Percentiles rank a stretch among this genome's conserved stretches.
Conservation (phyloP, 2,113 vertebrate genomes). For the Psittacula cyanocephala region DNA sequence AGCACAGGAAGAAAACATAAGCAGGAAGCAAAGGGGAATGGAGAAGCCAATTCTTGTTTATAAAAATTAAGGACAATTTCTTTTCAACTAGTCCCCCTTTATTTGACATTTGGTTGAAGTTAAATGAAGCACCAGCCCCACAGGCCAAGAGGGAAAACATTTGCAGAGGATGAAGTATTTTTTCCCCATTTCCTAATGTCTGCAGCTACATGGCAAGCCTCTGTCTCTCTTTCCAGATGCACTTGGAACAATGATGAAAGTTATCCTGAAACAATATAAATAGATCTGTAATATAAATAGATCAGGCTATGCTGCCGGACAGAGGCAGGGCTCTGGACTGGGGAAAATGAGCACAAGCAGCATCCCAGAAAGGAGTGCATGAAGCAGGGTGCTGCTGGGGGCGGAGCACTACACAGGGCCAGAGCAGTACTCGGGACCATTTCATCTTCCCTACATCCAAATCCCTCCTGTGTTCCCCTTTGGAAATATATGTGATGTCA, state of each 20-base stretch:
- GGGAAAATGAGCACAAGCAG: background rate
- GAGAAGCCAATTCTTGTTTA: conserved; percentile 18
- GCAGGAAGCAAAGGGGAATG: conserved; percentile 30
- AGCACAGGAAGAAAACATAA: conserved; percentile 2
- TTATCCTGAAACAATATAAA: conserved; percentile 65
- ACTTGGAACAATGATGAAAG: conserved; percentile 66
- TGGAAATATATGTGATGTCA: background rate
- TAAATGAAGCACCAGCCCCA: conserved; percentile 8
- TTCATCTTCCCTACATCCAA: background rate
- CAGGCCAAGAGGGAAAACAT: background rate
- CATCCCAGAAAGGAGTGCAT: background rate
- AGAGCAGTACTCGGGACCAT: background rate
- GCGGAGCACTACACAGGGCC: background rate
- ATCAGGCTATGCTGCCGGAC: background rate
- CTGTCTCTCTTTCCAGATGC: conserved; percentile 29
- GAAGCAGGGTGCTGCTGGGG: background rate
- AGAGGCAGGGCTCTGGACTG: background rate
- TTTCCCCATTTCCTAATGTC: conserved; percentile 37
- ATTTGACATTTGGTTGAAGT: conserved; percentile 24
- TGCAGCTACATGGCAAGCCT: conserved; percentile 13
- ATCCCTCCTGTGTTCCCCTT: background rate
- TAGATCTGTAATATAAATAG: conserved; percentile 60
- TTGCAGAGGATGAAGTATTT: conserved; percentile 42
- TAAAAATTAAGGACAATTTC: conserved; percentile 13
- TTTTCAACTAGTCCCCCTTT: background rate